These are phyloP conservation scores for Dipus sagitta DNA, from an alignment of 2,797 vertebrate genomes.

Conservation along the genomic window DNA sequence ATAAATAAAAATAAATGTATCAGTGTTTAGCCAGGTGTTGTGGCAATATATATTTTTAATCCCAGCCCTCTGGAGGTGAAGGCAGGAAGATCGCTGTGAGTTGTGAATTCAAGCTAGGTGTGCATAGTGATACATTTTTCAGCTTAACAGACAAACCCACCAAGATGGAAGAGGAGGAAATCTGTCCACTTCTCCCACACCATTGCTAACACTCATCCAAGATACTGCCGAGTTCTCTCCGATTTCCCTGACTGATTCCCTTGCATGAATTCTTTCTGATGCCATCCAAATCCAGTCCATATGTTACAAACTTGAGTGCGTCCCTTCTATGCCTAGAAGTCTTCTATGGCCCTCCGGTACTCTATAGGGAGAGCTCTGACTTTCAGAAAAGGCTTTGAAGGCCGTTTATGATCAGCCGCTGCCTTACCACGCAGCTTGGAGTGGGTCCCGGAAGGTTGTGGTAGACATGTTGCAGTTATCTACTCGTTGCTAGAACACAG, in stretches of 20 bases:
- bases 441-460: neutral
- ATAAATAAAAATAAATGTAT: too few relatives aligned
- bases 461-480: too few relatives aligned
- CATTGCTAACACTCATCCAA: neutral
- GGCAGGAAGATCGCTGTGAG: too few relatives aligned
- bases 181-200: neutral
- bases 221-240: neutral
- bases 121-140: too few relatives aligned
- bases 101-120: too few relatives aligned
- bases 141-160: too few relatives aligned
- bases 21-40: too few relatives aligned
- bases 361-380: conserved; percentile 7
- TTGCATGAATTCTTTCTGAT: neutral
- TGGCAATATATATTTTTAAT: too few relatives aligned
- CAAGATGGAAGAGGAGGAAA: neutral
- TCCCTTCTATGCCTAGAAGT: neutral
- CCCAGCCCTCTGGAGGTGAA: too few relatives aligned
- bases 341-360: neutral
- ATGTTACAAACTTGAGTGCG: neutral
- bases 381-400: conserved; percentile 46
- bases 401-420: neutral
- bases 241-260: neutral
- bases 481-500: too few relatives aligned
- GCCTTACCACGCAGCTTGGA: neutral
- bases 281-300: neutral